phyloP scores from a whole-genome alignment of 2,888 invertebrate species.

The Nephrotoma guestfalica region DNA sequence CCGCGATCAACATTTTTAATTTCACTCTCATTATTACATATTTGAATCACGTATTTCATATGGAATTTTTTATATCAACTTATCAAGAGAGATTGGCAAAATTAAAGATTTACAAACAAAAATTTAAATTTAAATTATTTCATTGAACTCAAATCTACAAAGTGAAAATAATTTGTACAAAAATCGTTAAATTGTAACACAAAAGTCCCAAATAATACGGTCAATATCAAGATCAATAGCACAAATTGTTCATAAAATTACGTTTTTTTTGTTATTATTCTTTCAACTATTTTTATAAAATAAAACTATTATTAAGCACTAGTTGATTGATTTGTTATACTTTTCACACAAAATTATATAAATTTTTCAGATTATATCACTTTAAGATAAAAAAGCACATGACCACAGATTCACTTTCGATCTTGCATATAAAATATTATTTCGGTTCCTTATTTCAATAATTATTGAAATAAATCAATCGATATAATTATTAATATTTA shows the following conservation, averaged over 20 bases:
- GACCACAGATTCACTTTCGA: not conserved
- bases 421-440: not conserved
- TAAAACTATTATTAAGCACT: not conserved
- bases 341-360: not conserved
- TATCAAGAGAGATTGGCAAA: not conserved
- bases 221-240: not conserved
- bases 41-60: not conserved
- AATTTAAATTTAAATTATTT: not conserved
- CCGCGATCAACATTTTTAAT: not conserved
- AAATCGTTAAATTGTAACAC: not conserved
- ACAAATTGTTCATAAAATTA: not conserved
- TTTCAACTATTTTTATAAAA: not conserved
- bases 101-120: not conserved
- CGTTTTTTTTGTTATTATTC: not conserved
- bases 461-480: not conserved
- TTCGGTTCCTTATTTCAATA: not conserved
- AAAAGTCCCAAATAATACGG: not conserved
- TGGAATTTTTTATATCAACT: not conserved
- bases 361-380: not conserved
- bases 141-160: not conserved
- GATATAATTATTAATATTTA: slow-evolving; percentile 15
- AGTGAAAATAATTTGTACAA: not conserved
- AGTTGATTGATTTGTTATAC: not conserved
- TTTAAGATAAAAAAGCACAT: not conserved
- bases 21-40: not conserved